phyloP scores from a whole-genome alignment of 2,888 invertebrate genomes.

The Pomacea canaliculata region DNA sequence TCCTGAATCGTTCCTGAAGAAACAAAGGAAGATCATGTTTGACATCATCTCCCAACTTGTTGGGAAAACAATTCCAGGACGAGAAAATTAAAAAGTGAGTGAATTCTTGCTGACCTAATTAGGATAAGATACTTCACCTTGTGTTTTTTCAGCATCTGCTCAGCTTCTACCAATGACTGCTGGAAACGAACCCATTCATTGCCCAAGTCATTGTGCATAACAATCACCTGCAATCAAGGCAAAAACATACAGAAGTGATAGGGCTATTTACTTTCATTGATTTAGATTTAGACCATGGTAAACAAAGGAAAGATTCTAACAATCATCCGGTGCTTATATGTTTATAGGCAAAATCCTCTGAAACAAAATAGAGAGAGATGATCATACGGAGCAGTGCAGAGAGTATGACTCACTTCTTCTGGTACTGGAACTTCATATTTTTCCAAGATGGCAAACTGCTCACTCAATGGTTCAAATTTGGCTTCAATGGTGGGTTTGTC shows the following conservation, averaged over 20 bases:
- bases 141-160: constrained; percentile 80
- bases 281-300: no score
- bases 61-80: neutral
- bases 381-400: no score
- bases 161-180: constrained; percentile 78
- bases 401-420: constrained; percentile 72
- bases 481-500: constrained; percentile 78
- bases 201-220: constrained; percentile 72
- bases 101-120: no score
- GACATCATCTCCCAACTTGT: neutral
- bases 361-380: no score
- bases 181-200: constrained; percentile 81
- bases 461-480: constrained; percentile 82
- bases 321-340: no score
- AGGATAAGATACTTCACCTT: constrained; percentile 72
- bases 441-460: constrained; percentile 76
- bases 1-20: constrained; percentile 73
- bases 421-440: constrained; percentile 83
- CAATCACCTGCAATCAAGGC: constrained; percentile 47
- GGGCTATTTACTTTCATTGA: no score
- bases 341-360: no score
- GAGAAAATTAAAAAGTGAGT: no score
- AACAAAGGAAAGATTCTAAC: no score
- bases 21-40: neutral
- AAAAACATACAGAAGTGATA: no score